Base-by-base conservation (phyloP, 2,113 vertebrate species). In the Tiliqua scincoides region DNA sequence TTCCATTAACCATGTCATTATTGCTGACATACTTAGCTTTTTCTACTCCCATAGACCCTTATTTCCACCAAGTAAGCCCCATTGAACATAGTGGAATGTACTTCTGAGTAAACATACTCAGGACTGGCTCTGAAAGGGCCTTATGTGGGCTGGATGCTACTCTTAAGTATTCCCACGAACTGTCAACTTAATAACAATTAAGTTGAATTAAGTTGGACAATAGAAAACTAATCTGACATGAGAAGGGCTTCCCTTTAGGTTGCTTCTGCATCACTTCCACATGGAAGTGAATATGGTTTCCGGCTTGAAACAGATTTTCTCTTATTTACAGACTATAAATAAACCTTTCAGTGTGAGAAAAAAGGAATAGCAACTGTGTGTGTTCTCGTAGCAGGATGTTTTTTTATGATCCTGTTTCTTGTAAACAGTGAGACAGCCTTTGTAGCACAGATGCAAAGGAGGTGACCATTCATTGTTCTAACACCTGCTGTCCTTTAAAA, bases 361-460 rank as follows among this genome's bases (percentile, higher is more conserved):
- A 91, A 94, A 96, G 91, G 67, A 89, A 62, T 90, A 73, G 62
- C 72, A 89, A 35, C 91, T 90, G 91, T 90, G 91, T 91, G 90
- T 93, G 93, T 81, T 81, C 85, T 37, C 54, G 84, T 73, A 89
- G 85, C 97, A 97, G 97, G 97, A 97, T 97, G 96, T 97, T 96
- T 94, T 48, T 93, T 89, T 91, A 91, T 96, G 94, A 94, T 97
- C 95, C 96, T 94, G 92, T 95, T 96, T 95, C 91, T 95, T 91
- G 91, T 96, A 96, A 96, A 96, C 94, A 93, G 2, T 0, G 61
- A 18, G 75, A 90, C 94, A 86, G 92, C 93, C 94, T 96, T 93
- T 95, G 95, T 92, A 82, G 85, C 91, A 89, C 97, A 96, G 96
- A 96, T 96, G 96, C 77, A 83, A 92, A 91, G 85, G 85, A 93